These are phyloP conservation scores for Osmerus mordax DNA, from an alignment of 2,113 vertebrate genomes.

Conservation along the genomic window DNA sequence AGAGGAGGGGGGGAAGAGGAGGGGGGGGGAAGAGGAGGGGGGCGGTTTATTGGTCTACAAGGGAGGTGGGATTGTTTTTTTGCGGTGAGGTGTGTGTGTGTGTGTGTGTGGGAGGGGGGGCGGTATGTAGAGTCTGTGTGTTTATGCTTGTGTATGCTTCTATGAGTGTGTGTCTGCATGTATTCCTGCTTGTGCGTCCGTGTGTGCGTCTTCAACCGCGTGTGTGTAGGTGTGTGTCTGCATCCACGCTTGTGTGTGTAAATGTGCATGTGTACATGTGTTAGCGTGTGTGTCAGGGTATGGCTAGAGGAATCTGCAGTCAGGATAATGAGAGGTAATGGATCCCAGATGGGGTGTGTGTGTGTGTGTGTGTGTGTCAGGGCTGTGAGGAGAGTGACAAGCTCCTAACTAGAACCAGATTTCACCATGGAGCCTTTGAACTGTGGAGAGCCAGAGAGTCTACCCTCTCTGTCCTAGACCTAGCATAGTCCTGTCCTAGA, in stretches of 20 bases:
- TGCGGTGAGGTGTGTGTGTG: conserved; percentile 26
- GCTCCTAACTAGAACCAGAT: conserved; percentile 76
- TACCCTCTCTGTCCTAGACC: background rate
- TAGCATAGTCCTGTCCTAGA: background rate
- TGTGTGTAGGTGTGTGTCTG: background rate
- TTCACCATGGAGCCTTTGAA: conserved; percentile 65
- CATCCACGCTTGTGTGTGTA: no score
- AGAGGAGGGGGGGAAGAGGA: no score
- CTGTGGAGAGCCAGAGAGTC: conserved; percentile 46
- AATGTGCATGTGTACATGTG: background rate
- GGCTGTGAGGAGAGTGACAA: conserved; percentile 79
- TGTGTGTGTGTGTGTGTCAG: conserved; percentile 38
- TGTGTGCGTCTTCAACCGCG: conserved; percentile 36
- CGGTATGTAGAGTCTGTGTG: conserved; percentile 28
- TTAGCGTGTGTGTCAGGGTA: conserved; percentile 23
- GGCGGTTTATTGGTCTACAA: conserved; percentile 64
- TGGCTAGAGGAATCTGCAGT: conserved; percentile 61
- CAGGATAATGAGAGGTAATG: conserved; percentile 79
- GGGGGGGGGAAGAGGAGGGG: conserved; percentile 1
- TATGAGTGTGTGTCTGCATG: conserved; percentile 40
- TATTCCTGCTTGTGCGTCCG: conserved; percentile 9
- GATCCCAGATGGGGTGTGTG: conserved; percentile 76
- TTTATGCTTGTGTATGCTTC: conserved; percentile 24
- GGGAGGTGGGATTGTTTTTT: conserved; percentile 55
- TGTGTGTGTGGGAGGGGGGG: conserved; percentile 19